Evolutionary conservation across 2,888 invertebrate genomes (phyloP), one percentile per base, ranked within the genome.

Genomic region (Drosophila suboccidentalis): DNA sequence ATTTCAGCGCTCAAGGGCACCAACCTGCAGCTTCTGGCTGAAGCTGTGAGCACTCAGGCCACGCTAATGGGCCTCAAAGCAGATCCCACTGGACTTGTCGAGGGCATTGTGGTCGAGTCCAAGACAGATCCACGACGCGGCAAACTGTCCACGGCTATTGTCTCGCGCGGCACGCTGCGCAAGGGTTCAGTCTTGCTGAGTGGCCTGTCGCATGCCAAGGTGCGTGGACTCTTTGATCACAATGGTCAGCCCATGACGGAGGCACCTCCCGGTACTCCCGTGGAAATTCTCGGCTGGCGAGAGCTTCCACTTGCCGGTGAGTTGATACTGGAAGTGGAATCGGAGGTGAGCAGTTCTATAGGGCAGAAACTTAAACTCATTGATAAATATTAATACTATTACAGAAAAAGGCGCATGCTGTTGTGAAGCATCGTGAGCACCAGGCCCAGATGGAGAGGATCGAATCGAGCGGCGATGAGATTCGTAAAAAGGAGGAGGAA

Each of bases 71-170:
- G 97, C n/a, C 93, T 99, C 15, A 95, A 94, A 82, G 97, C 96
- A 0, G 98, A 98, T 92, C 96, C 96, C 0, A 94, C 94, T 0
- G 98, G 99, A 0, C 93, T 94, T 2, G 97, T 97, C 0, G 98
- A 99, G 93, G 99, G 97, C 0, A 95, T 96, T 13, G 96, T 99
- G 0, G 94, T 99, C 0, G 99, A 99, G 93, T 96, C 98, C 0
- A 95, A 94, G 75, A 93, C 95, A 0, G 95, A 97, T 91, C 91
- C 94, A 2, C 93, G 94, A 39, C 94, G 95, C 76, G 97, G 97
- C 44, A 97, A 97, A 92, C 94, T 97, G 65, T 96, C 96, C 2
- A 98, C 98, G 1, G 94, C 96, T 38, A 93, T 98, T 51, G 95
- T 99, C 1, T 96, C 97, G 82, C 94, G 97, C 70, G 98, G 98